Conservation (phyloP, 2,797 vertebrate species). For the Amblyraja radiata region DNA sequence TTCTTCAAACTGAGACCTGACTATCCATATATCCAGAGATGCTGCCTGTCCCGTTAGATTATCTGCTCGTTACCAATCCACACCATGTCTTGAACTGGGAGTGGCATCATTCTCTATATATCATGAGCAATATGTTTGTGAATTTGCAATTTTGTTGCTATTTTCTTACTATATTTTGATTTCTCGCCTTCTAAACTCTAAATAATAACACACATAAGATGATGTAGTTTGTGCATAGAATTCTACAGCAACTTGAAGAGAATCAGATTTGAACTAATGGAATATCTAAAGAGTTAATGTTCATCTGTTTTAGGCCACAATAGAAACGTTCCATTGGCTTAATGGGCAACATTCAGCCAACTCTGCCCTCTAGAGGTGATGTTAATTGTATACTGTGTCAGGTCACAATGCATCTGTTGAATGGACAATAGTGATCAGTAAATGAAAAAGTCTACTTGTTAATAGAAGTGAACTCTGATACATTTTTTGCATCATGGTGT, state of each 20-base stretch:
- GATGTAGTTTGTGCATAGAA: neutral
- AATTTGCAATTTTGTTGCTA: neutral
- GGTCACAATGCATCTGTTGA: neutral
- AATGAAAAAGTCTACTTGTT: too few species aligned
- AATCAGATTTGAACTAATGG: neutral
- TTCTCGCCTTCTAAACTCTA: neutral
- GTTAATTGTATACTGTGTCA: neutral
- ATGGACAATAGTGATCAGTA: neutral
- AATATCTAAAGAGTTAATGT: neutral
- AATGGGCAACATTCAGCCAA: neutral
- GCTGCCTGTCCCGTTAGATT: too few species aligned
- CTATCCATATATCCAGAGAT: too few species aligned
- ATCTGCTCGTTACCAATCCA: too few species aligned
- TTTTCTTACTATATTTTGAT: neutral
- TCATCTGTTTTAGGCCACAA: neutral
- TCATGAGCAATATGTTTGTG: neutral
- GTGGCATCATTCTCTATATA: too few species aligned
- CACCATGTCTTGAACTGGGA: too few species aligned
- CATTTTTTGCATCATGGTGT: too few species aligned
- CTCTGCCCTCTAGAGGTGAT: conserved; percentile 27
- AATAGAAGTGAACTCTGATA: too few species aligned
- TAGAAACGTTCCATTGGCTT: neutral
- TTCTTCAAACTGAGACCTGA: neutral
- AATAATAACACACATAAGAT: neutral
- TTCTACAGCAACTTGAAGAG: neutral